Evolutionary conservation across 2,797 vertebrate species (phyloP).

Genomic region (Taenioides sp.): DNA sequence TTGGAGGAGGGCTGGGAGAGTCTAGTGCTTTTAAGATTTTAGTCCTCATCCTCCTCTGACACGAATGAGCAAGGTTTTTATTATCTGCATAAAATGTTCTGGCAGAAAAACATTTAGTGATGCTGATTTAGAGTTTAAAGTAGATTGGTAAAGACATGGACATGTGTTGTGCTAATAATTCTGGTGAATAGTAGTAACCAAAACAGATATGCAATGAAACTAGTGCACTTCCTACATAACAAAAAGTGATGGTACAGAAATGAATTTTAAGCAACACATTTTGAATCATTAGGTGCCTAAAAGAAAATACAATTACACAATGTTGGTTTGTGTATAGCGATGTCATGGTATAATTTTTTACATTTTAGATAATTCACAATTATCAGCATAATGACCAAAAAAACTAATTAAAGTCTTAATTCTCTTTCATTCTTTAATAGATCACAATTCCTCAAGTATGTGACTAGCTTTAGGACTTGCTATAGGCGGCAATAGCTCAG

Average conservation of each 20-base stretch:
- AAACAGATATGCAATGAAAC: background rate
- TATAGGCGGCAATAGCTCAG: too few relatives aligned
- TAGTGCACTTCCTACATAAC: too few relatives aligned
- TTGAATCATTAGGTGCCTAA: too few relatives aligned
- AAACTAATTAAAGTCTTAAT: too few relatives aligned
- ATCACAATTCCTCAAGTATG: background rate
- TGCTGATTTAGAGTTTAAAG: slow-evolving; percentile 40
- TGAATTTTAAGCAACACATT: too few relatives aligned
- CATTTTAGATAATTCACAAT: background rate
- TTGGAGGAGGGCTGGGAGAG: slow-evolving; percentile 45
- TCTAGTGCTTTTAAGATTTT: slow-evolving; percentile 46
- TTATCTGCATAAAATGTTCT: slow-evolving; percentile 21
- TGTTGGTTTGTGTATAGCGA: background rate
- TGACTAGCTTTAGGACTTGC: background rate
- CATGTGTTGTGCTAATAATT: background rate
- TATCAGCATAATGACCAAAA: background rate
- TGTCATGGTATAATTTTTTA: background rate
- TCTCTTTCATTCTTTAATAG: background rate
- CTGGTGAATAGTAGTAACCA: background rate
- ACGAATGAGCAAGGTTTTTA: slow-evolving; percentile 29
- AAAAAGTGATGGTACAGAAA: background rate
- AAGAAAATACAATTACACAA: background rate
- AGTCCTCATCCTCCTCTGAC: slow-evolving; percentile 36
- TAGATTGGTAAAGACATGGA: background rate
- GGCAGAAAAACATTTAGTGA: slow-evolving; percentile 39